phyloP scores from a whole-genome alignment of 64 coral and sea anemone species.

The Pocillopora verrucosa region DNA sequence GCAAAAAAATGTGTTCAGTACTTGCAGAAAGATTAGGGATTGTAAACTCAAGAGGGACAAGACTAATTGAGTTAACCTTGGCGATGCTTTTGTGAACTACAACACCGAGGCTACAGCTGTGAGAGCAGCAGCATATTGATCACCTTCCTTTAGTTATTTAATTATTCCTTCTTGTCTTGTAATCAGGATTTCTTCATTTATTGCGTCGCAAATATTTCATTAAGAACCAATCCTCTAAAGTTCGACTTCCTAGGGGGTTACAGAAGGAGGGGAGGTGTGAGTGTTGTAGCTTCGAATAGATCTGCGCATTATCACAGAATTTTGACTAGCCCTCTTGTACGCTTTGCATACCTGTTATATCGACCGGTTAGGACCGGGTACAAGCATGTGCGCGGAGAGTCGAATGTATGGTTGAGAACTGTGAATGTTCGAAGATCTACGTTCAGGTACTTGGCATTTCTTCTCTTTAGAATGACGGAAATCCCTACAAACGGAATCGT shows the following conservation, averaged over 20 bases:
- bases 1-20: constrained; percentile 68
- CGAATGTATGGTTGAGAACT: background rate
- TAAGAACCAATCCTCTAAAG: too few species aligned
- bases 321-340: background rate
- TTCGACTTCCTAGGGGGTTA: too few species aligned
- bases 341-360: background rate
- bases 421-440: background rate
- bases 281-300: too few species aligned
- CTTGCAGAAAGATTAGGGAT: constrained; percentile 56
- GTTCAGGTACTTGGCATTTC: background rate
- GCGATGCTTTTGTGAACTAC: constrained; percentile 97
- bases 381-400: background rate
- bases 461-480: background rate
- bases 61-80: constrained; percentile 74
- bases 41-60: constrained; percentile 91
- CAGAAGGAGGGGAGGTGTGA: too few species aligned
- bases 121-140: constrained; percentile 56
- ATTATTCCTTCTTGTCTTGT: too few species aligned
- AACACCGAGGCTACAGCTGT: constrained; percentile 69
- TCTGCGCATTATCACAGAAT: too few species aligned
- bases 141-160: too few species aligned
- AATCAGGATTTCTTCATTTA: too few species aligned
- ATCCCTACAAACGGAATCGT: background rate
- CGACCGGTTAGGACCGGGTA: background rate
- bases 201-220: too few species aligned